Conservation (phyloP, 2,113 vertebrate species). For the Cathartes aura region DNA sequence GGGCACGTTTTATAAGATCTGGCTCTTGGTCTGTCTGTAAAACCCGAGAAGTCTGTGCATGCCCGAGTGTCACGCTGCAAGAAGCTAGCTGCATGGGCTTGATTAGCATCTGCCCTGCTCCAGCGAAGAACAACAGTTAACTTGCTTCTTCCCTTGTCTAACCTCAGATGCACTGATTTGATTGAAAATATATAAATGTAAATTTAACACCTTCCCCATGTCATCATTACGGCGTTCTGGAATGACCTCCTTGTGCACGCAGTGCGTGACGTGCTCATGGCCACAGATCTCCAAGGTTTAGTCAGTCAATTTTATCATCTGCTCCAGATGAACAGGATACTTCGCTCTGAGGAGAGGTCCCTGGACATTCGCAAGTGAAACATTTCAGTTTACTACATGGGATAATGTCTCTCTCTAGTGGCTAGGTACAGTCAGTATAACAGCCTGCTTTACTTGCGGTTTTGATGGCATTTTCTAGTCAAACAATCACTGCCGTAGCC, state of each 20-base stretch:
- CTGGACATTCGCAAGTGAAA: not conserved
- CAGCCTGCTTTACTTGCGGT: not conserved
- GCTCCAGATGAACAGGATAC: not conserved
- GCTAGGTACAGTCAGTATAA: conserved; percentile 62
- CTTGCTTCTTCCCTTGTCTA: not conserved
- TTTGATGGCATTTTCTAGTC: not conserved
- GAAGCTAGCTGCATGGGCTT: not conserved
- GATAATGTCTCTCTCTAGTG: conserved; percentile 73
- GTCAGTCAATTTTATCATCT: not conserved
- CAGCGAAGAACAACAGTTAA: not conserved
- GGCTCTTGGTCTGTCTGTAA: not conserved
- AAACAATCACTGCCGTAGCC: not conserved
- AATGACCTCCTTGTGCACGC: fast-evolving
- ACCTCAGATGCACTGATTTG: not conserved
- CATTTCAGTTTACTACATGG: conserved; percentile 23
- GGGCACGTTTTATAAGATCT: not conserved
- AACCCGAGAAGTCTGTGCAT: not conserved
- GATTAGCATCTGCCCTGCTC: not conserved
- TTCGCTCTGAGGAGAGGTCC: not conserved
- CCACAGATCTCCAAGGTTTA: not conserved
- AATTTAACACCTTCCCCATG: not conserved
- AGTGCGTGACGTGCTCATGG: fast-evolving
- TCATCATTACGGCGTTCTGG: not conserved
- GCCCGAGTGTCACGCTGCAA: not conserved
- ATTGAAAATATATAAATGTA: not conserved